These are phyloP conservation scores for Danio kyathit DNA, from an alignment of 2,797 vertebrate species.

Conservation along the genomic window DNA sequence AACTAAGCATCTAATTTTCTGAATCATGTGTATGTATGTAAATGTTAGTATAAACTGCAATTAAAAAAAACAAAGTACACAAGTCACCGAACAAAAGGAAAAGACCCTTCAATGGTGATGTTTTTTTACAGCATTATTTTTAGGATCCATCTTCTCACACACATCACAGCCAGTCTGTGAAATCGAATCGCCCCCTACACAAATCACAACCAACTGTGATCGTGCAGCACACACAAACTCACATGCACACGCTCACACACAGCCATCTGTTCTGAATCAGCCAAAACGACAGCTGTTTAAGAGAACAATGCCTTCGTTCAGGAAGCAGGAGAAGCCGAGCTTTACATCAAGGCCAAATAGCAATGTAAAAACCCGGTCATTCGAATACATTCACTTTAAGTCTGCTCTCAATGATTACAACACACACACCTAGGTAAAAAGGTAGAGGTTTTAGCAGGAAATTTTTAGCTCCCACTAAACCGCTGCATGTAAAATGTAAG, in stretches of 20 bases:
- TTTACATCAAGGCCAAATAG: constrained; percentile 74
- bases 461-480: constrained; percentile 40
- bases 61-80: background rate
- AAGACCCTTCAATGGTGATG: constrained; percentile 24
- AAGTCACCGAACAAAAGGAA: constrained; percentile 29
- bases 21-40: background rate
- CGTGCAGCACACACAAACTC: constrained; percentile 56
- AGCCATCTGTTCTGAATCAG: constrained; percentile 84
- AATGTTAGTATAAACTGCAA: constrained; percentile 3
- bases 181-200: constrained; percentile 57
- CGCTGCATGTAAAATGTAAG: constrained; percentile 39
- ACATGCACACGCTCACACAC: constrained; percentile 71
- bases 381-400: constrained; percentile 60
- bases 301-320: constrained; percentile 80
- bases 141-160: constrained; percentile 44
- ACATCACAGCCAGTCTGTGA: constrained; percentile 55
- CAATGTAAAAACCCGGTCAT: constrained; percentile 67
- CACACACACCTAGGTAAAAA: constrained; percentile 47
- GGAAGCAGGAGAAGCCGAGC: constrained; percentile 66
- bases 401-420: constrained; percentile 42
- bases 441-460: constrained; percentile 7
- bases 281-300: constrained; percentile 85
- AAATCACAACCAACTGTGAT: constrained; percentile 62
- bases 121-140: constrained; percentile 46
- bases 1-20: background rate